Evolutionary conservation across 2,113 vertebrate genomes (phyloP).

Genomic region (Entelurus aequoreus): DNA sequence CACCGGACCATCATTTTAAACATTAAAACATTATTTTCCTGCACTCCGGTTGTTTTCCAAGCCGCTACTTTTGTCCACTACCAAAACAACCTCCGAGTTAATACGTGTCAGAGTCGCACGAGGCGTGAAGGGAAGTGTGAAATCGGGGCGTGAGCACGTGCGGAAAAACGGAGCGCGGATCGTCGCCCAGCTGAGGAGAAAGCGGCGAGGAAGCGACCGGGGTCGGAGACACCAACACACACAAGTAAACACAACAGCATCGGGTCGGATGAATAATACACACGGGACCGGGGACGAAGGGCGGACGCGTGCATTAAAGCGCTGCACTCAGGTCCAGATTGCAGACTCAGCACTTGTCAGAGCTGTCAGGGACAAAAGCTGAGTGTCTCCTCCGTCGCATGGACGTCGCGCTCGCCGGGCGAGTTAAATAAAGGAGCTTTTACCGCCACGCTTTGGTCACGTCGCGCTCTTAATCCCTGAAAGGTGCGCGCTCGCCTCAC

Average conservation of each 20-base stretch:
- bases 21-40: too few relatives aligned
- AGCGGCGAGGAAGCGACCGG: slow-evolving; percentile 7
- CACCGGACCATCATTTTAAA: too few relatives aligned
- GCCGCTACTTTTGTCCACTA: too few relatives aligned
- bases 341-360: slow-evolving; percentile 59
- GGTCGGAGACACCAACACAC: too few relatives aligned
- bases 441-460: slow-evolving; percentile 42
- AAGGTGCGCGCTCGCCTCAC: slow-evolving; percentile 46
- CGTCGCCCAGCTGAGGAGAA: slow-evolving; percentile 60
- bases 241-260: too few relatives aligned
- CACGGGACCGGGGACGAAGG: slow-evolving; percentile 18
- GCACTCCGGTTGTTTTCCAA: too few relatives aligned
- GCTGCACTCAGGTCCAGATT: slow-evolving; percentile 64
- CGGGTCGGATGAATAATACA: slow-evolving; percentile 71
- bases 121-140: too few relatives aligned
- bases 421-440: slow-evolving; percentile 62
- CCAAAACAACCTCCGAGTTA: too few relatives aligned
- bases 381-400: slow-evolving; percentile 41
- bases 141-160: slow-evolving; percentile 12
- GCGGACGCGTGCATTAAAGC: slow-evolving; percentile 46
- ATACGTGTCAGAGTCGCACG: too few relatives aligned
- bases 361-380: slow-evolving; percentile 61
- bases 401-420: slow-evolving; percentile 19
- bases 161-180: slow-evolving; percentile 33
- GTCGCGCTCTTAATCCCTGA: slow-evolving; percentile 30